Evolutionary conservation across 1,140 invertebrate genomes (phyloP), one percentile per base, ranked within the genome.

Genomic region (Eriosoma lanigerum): DNA sequence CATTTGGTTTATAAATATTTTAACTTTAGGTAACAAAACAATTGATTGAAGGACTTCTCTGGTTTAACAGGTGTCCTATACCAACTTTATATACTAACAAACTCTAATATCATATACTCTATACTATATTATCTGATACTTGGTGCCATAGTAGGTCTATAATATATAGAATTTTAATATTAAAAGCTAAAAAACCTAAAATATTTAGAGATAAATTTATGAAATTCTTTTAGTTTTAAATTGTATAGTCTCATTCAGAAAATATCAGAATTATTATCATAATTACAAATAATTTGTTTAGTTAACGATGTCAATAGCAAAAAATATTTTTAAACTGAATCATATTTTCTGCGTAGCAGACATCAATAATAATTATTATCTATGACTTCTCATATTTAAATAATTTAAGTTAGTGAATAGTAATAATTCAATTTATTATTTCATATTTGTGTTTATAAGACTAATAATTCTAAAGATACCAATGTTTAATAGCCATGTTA

Each of bases 291-390:
- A 5, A 44, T 66, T 21, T 21, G 32, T 46, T 66, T 66, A 66
- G 62, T 66, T 29, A 66, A 46, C 10, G 12, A 38, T 46, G n/a
- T 66, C 21, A 66, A 64, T 64, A 46, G 1, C 21, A 3, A n/a
- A 21, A 66, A 66, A 66, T 66, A 66, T n/a, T 46, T 66, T 66
- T 10, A 21, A 66, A 38, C 64, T 66, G 64, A 66, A 46, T 66
- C 38, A 66, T 32, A 66, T 32, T 32, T 44, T 66, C 17, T 24
- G 32, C 64, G n/a, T 24, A 66, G n/a, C 19, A 46, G 64, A 66
- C n/a, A 19, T 62, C 8, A 15, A 17, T 32, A 29, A 62, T 62
- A 19, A 62, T 62, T 62, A 62, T 62, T 60, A 60, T 60, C 26
- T 13, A 21, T 32, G 32, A 3, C n/a, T n/a, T n/a, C n/a, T n/a